Percentiles rank a stretch among this genome's conserved stretches.
phyloP scores from a whole-genome alignment of 37 sponge, comb jelly and placozoan genomes.

The Cladorhizidae sp. region DNA sequence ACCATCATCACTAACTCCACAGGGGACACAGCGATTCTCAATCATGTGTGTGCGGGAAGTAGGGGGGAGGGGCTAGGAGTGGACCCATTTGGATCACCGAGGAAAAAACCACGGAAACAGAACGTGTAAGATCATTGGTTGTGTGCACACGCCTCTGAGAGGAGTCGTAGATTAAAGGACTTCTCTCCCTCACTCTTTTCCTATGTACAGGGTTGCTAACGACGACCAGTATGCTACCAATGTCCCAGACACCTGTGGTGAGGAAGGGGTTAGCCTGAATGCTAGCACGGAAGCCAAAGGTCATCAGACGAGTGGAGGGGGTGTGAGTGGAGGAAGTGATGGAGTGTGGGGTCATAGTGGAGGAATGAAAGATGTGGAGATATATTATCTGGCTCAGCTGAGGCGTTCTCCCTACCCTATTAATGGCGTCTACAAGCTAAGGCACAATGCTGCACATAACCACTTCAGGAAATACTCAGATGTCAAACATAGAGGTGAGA shows the following conservation, averaged over 20 bases:
- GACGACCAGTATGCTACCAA: constrained; percentile 66
- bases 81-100: constrained; percentile 39
- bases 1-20: neutral
- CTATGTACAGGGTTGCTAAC: constrained; percentile 38
- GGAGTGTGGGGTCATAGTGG: neutral
- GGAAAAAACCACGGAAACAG: constrained; percentile 71
- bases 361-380: constrained; percentile 19
- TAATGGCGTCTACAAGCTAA: constrained; percentile 13
- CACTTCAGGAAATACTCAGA: constrained; percentile 61
- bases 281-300: constrained; percentile 2
- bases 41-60: neutral
- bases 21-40: neutral
- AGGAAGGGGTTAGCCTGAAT: too few relatives aligned
- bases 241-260: constrained; percentile 28
- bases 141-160: neutral
- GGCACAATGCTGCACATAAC: constrained; percentile 32
- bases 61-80: neutral
- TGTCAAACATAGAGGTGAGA: constrained; percentile 59
- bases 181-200: neutral
- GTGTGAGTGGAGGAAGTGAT: too few relatives aligned
- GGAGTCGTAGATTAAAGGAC: neutral
- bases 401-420: constrained; percentile 42
- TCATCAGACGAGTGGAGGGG: neutral
- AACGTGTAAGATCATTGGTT: constrained; percentile 46
- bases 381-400: constrained; percentile 36